phyloP scores from a whole-genome alignment of 2,888 invertebrate species.

The Tipula helvola region DNA sequence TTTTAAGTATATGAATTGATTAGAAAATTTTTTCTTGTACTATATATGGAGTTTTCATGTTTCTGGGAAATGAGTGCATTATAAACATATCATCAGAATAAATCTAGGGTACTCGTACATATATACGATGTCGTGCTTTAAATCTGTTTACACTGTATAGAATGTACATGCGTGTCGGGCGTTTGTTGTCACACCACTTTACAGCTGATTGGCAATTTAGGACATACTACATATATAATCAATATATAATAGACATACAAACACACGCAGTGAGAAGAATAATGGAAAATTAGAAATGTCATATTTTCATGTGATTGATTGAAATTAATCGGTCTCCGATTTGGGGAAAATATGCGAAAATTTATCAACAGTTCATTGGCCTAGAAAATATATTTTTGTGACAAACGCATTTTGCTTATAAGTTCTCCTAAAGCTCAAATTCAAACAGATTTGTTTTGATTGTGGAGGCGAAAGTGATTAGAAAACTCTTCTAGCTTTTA shows the following conservation, averaged over 20 bases:
- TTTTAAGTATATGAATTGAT: not conserved
- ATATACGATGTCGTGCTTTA: not conserved
- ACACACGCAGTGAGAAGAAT: not conserved
- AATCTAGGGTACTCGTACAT: not conserved
- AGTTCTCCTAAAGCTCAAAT: no score
- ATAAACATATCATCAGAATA: not conserved
- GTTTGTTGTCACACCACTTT: not conserved
- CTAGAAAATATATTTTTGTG: not conserved
- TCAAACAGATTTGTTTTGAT: no score
- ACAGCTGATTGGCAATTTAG: slow-evolving; percentile 4
- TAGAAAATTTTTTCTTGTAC: not conserved
- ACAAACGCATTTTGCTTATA: no score
- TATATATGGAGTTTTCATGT: not conserved
- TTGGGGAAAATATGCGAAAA: not conserved
- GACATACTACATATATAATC: not conserved
- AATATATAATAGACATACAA: not conserved
- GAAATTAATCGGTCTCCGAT: not conserved
- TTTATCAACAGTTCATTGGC: not conserved
- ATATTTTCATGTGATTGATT: not conserved
- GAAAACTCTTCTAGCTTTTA: no score
- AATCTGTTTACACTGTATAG: not conserved
- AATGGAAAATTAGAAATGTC: not conserved
- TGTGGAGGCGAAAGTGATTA: no score
- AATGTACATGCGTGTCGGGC: not conserved
- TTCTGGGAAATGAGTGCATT: not conserved